Evolutionary conservation across 2,797 vertebrate genomes (phyloP).

Genomic region (Phoeniculus purpureus): DNA sequence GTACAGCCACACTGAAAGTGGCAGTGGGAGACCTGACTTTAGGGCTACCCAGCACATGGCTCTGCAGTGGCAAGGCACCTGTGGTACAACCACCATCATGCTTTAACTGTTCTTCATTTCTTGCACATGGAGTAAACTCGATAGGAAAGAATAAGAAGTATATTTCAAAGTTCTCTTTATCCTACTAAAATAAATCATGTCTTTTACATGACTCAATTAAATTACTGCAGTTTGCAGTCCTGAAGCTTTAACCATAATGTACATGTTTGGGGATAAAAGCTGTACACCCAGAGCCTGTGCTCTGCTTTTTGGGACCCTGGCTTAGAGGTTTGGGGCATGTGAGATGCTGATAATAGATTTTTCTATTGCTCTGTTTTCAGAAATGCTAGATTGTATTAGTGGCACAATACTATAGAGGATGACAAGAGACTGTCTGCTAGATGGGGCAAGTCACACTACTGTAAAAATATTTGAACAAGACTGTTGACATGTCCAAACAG

Average conservation of each 20-base stretch:
- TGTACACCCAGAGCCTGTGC: not conserved
- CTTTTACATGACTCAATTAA: not conserved
- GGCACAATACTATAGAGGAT: not conserved
- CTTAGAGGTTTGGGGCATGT: not conserved
- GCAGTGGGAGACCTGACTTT: fast-evolving
- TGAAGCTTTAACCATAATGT: not conserved
- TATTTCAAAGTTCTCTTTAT: not conserved
- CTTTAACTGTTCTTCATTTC: not conserved
- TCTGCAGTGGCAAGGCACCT: not conserved
- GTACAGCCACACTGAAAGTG: not conserved
- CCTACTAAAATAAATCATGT: not conserved
- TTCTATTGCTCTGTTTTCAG: not conserved
- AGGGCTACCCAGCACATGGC: not conserved
- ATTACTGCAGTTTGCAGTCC: not conserved
- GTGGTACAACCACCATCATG: too few species aligned
- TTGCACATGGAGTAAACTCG: not conserved
- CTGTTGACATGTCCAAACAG: not conserved
- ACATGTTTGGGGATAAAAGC: not conserved
- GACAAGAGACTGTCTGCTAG: not conserved
- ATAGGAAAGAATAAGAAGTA: not conserved
- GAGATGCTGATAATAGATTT: not conserved
- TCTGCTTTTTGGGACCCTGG: not conserved
- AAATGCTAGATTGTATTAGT: not conserved
- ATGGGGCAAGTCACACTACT: not conserved
- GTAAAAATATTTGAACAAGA: not conserved